Evolutionary conservation across 2,113 vertebrate genomes (phyloP).

Genomic region (Peromyscus polionotus): DNA sequence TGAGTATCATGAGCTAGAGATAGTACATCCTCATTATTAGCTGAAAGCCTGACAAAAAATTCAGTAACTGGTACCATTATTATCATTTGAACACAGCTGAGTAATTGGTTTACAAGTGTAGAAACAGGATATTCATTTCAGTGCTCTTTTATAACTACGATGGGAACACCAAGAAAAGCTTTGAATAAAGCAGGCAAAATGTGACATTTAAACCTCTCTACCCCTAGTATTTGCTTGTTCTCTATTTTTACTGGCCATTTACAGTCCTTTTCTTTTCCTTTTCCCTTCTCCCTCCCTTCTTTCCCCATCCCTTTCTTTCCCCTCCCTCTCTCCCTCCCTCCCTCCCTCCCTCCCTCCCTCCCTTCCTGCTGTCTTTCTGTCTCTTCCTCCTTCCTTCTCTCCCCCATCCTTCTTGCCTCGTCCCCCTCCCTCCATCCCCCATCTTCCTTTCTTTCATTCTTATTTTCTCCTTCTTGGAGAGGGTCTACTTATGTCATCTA

Average conservation of each 20-base stretch:
- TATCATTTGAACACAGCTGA: background rate
- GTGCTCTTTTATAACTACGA: background rate
- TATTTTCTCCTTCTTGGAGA: background rate
- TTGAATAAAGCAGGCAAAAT: background rate
- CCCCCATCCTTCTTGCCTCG: too few relatives aligned
- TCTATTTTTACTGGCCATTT: slow-evolving; percentile 24
- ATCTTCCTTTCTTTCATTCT: background rate
- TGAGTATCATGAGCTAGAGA: slow-evolving; percentile 10
- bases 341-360: background rate
- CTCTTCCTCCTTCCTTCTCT: background rate
- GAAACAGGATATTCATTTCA: background rate
- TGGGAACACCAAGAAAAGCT: background rate
- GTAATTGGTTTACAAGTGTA: slow-evolving; percentile 19
- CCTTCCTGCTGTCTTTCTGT: background rate
- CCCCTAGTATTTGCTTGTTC: background rate
- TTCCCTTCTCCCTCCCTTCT: accelerated
- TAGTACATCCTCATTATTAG: background rate
- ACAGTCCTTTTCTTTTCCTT: background rate
- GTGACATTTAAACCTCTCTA: background rate
- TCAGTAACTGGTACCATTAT: background rate
- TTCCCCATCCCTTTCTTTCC: accelerated
- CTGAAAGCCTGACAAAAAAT: background rate
- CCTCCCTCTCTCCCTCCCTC: background rate
- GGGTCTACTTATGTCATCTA: background rate
- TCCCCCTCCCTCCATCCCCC: background rate